Evolutionary conservation across 2,797 vertebrate species (phyloP).

Genomic region (Girardinus metallicus): DNA sequence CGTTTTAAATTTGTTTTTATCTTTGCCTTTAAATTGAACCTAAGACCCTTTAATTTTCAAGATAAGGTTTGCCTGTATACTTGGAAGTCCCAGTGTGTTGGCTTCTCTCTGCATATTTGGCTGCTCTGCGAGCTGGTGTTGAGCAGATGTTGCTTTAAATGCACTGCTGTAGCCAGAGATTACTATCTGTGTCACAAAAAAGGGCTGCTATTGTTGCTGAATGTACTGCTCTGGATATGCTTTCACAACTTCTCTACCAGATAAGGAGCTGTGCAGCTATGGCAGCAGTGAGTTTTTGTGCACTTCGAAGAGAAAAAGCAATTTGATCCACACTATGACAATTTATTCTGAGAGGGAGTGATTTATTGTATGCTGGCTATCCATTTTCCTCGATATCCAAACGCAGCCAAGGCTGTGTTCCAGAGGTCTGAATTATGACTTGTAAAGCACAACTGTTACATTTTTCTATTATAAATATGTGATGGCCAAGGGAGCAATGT

Average conservation of each 20-base stretch:
- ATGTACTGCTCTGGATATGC: conserved; percentile 55
- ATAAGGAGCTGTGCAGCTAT: conserved; percentile 47
- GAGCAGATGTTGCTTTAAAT: conserved; percentile 72
- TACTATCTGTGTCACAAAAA: conserved; percentile 60
- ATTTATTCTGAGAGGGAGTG: conserved; percentile 62
- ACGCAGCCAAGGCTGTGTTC: conserved; percentile 50
- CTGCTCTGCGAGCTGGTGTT: conserved; percentile 60
- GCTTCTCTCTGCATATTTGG: conserved; percentile 51
- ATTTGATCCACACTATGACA: conserved; percentile 67
- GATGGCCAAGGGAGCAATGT: conserved; percentile 14
- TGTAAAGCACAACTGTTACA: conserved; percentile 28
- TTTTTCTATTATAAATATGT: conserved; percentile 26
- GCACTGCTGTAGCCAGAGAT: conserved; percentile 62
- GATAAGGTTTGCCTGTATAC: conserved; percentile 14
- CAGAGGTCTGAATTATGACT: conserved; percentile 65
- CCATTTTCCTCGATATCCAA: conserved; percentile 68
- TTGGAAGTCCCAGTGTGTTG: conserved; percentile 31
- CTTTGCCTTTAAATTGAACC: conserved; percentile 8
- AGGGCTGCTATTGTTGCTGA: conserved; percentile 39
- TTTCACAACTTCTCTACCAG: conserved; percentile 60
- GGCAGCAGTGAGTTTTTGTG: conserved; percentile 46
- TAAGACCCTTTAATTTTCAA: conserved; percentile 1
- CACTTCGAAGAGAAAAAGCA: conserved; percentile 54
- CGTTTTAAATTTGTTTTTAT: conserved; percentile 6
- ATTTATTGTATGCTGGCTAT: conserved; percentile 64